phyloP scores from a whole-genome alignment of 2,113 vertebrate genomes.

The Epinephelus cyanopodus region DNA sequence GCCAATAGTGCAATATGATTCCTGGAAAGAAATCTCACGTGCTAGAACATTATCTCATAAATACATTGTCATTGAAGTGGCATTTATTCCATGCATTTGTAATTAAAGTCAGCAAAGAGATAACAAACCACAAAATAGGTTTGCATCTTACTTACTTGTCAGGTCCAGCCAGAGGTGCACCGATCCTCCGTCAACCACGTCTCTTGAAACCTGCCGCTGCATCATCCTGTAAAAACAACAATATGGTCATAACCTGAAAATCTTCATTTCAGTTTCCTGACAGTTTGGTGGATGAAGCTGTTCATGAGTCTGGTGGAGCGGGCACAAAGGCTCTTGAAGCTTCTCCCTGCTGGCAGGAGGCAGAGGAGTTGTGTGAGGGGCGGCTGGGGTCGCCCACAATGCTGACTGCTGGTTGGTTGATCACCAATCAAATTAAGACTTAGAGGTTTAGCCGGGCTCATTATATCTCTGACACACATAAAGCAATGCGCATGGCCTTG shows the following conservation, averaged over 20 bases:
- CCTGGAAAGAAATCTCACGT: not conserved
- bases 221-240: constrained; percentile 70
- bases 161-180: constrained; percentile 86
- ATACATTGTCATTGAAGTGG: too few relatives aligned
- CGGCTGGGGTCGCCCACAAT: too few relatives aligned
- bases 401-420: too few relatives aligned
- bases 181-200: constrained; percentile 83
- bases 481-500: not conserved
- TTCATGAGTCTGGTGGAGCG: too few relatives aligned
- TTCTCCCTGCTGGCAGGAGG: too few relatives aligned
- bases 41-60: not conserved
- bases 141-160: constrained; percentile 81
- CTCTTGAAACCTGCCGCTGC: constrained; percentile 74
- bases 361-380: too few relatives aligned
- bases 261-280: too few relatives aligned
- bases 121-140: not conserved
- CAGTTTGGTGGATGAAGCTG: too few relatives aligned
- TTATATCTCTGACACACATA: constrained; percentile 7
- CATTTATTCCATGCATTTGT: not conserved
- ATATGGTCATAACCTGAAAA: not conserved
- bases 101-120: not conserved
- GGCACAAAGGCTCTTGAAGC: too few relatives aligned
- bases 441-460: not conserved
- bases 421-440: not conserved
- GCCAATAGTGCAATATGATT: not conserved